A percentile compares a stretch with the other conserved stretches of the same genome.
phyloP scores from a whole-genome alignment of 2,113 vertebrate genomes.

The Chionomys nivalis region DNA sequence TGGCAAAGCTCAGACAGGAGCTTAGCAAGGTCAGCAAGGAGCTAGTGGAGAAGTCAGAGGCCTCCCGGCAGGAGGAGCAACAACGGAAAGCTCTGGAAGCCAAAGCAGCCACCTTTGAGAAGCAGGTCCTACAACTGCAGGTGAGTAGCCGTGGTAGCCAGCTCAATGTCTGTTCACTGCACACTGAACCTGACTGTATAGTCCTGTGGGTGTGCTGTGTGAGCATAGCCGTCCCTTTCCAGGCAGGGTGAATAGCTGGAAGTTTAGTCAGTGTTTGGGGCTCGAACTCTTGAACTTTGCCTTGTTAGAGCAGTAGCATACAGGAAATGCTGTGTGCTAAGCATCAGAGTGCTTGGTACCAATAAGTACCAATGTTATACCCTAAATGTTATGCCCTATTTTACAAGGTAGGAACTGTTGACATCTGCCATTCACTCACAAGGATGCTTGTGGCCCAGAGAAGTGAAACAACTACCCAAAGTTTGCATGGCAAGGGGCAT shows the following conservation, averaged over 20 bases:
- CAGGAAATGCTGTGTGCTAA: background rate
- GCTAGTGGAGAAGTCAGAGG: constrained; percentile 90
- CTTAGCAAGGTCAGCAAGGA: constrained; percentile 93
- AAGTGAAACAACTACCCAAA: background rate
- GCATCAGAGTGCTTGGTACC: background rate
- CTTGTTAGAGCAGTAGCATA: background rate
- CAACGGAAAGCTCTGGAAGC: constrained; percentile 91
- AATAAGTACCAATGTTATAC: background rate
- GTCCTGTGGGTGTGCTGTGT: background rate
- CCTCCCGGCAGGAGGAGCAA: constrained; percentile 91
- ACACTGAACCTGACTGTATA: background rate
- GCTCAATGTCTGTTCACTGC: accelerated
- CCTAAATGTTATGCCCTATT: background rate
- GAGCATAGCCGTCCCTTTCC: background rate
- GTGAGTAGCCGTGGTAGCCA: constrained; percentile 73
- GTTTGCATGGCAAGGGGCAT: background rate
- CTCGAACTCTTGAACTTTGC: background rate
- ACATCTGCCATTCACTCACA: background rate
- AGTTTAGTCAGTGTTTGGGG: too few species aligned
- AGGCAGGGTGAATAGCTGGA: background rate
- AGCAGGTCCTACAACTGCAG: constrained; percentile 91
- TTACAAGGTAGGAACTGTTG: accelerated
- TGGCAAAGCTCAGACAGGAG: constrained; percentile 96
- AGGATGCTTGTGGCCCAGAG: background rate
- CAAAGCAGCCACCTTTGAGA: constrained; percentile 88